Percentiles rank a stretch among this genome's conserved stretches.
Evolutionary conservation across 35 echinoderm and acorn worm genomes (phyloP).

Genomic region (Lytechinus variegatus): DNA sequence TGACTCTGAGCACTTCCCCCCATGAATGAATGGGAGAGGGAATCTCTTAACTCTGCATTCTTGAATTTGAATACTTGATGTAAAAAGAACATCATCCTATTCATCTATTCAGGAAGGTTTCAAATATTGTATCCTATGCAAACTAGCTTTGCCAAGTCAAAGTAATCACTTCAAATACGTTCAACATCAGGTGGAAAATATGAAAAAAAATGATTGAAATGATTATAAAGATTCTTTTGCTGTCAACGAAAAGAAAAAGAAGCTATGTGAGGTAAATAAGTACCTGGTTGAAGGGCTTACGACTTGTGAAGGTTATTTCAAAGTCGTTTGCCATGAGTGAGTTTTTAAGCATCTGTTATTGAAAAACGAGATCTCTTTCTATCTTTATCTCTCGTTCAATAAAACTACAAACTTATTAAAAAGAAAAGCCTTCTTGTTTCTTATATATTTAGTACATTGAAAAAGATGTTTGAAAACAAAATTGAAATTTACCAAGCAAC

Average conservation of each 20-base stretch:
- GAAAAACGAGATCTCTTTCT: slow-evolving; percentile 37
- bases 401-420: slow-evolving; percentile 34
- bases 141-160: slow-evolving; percentile 26
- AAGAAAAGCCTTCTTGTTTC: background rate
- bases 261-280: background rate
- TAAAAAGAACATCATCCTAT: background rate
- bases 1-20: background rate
- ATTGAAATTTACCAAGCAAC: no score
- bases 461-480: no score
- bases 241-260: background rate
- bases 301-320: background rate
- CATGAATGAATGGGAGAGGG: background rate
- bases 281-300: background rate
- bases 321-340: background rate
- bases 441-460: no score
- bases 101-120: background rate
- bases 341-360: slow-evolving; percentile 29
- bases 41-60: background rate
- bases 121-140: slow-evolving; percentile 14
- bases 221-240: background rate
- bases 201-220: slow-evolving; percentile 17
- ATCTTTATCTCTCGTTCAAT: slow-evolving; percentile 40
- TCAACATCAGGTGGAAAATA: background rate
- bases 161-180: background rate
- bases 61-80: background rate